Percentiles rank a stretch among this genome's conserved stretches.
Conservation (phyloP, 2,888 invertebrate genomes). For the Atrina japonica region DNA sequence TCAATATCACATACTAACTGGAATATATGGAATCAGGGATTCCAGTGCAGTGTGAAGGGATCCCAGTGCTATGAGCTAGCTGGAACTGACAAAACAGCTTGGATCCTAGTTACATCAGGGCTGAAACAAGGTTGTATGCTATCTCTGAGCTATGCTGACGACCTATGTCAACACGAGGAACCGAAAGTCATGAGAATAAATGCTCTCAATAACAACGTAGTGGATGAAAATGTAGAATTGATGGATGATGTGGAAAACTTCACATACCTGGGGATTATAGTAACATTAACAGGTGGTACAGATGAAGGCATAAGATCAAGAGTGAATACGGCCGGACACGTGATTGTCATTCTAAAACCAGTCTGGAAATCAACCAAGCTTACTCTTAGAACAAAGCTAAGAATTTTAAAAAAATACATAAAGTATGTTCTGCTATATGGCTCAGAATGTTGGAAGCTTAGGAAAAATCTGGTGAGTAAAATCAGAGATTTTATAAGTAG, state of each 20-base stretch:
- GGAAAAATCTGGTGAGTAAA: background rate
- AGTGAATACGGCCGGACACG: background rate
- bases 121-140: background rate
- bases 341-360: background rate
- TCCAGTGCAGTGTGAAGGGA: too few species aligned
- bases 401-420: background rate
- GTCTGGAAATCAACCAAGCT: background rate
- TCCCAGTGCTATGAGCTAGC: background rate
- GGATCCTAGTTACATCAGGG: background rate
- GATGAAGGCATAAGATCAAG: too few species aligned
- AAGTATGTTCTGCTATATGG: background rate
- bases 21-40: too few species aligned
- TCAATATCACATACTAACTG: too few species aligned
- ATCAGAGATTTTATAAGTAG: background rate
- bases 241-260: background rate
- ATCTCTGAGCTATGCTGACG: background rate
- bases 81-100: background rate
- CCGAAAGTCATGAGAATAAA: background rate
- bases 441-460: background rate
- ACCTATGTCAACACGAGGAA: background rate
- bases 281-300: background rate
- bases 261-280: background rate
- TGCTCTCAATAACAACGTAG: background rate
- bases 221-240: background rate
- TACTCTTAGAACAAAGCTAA: background rate